Percentiles rank a stretch among this genome's conserved stretches.
Evolutionary conservation across 2,113 vertebrate species (phyloP).

Genomic region (Ameiurus melas): DNA sequence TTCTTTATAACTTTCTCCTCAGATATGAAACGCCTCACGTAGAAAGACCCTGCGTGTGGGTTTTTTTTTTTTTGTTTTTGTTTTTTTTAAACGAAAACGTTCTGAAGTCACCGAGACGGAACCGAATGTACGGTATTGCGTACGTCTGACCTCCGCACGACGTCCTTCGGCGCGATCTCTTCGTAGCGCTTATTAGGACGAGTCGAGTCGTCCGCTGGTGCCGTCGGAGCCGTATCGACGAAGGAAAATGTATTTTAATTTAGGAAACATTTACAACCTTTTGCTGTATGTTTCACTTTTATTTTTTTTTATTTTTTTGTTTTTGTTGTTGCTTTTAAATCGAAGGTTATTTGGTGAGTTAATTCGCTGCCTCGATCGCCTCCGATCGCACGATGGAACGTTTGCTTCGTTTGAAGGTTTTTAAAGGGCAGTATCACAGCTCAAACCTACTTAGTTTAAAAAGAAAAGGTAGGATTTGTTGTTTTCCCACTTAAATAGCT

Average conservation of each 20-base stretch:
- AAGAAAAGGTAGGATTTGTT: too few species aligned
- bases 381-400: background rate
- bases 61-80: background rate
- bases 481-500: background rate
- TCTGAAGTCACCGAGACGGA: background rate
- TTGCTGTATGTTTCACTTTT: too few species aligned
- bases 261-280: background rate
- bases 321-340: background rate
- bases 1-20: background rate
- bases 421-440: too few species aligned
- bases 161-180: too few species aligned
- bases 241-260: background rate
- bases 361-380: background rate
- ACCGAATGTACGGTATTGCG: constrained; percentile 5
- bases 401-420: background rate
- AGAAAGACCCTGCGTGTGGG: background rate
- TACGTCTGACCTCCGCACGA: background rate
- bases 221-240: background rate
- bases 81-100: background rate
- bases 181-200: too few species aligned
- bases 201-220: background rate
- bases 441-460: background rate
- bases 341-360: background rate
- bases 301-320: background rate
- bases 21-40: background rate